Evolutionary conservation across 2,113 vertebrate genomes (phyloP).

Genomic region (Azemiops feae): DNA sequence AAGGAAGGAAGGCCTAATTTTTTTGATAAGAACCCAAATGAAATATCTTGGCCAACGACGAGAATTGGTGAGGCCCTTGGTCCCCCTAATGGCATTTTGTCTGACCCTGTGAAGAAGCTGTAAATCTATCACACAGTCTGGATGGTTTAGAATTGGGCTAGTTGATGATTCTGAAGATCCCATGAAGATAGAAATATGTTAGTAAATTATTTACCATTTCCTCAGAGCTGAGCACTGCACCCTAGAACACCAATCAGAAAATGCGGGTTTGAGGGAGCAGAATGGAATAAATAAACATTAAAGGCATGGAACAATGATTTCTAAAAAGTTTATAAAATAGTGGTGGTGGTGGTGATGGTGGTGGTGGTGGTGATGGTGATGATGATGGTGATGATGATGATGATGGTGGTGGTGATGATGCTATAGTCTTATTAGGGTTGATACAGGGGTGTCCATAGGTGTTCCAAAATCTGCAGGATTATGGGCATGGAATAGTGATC

Average conservation of each 20-base stretch:
- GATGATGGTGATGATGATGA: background rate
- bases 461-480: background rate
- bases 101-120: background rate
- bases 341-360: background rate
- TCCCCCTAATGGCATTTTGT: background rate
- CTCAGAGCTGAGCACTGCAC: constrained; percentile 51
- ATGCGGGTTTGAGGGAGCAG: background rate
- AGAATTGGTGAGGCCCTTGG: background rate
- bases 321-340: background rate
- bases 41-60: background rate
- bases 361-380: background rate
- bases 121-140: background rate
- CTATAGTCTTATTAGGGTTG: background rate
- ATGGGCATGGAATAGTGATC: background rate
- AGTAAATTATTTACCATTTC: constrained; percentile 42
- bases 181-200: background rate
- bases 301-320: background rate
- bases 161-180: background rate
- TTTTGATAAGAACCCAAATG: background rate
- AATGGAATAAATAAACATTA: constrained; percentile 1
- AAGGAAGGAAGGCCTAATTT: background rate
- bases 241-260: constrained; percentile 32
- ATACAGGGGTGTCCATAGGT: background rate
- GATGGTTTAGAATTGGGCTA: background rate
- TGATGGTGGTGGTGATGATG: background rate